A percentile compares a stretch with the other conserved stretches of the same genome.
phyloP scores from a whole-genome alignment of 1,140 invertebrate species.

The Danaus melanippus region DNA sequence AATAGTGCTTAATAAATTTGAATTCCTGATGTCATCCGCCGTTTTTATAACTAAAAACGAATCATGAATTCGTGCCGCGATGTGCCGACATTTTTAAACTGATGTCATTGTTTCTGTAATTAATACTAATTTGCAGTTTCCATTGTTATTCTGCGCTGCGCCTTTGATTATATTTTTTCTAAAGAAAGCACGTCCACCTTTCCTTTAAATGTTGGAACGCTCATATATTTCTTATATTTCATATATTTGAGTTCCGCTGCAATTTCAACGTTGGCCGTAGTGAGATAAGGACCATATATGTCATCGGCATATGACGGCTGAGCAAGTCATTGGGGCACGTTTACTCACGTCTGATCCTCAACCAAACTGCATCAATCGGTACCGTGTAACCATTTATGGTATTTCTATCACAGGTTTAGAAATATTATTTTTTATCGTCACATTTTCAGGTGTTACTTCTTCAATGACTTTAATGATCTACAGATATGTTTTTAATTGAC shows the following conservation, averaged over 20 bases:
- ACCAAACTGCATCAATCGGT: conserved; percentile 64
- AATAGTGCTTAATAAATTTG: no score
- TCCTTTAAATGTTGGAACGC: conserved; percentile 35
- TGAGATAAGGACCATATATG: no score
- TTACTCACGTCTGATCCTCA: conserved; percentile 64
- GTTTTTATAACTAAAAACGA: conserved; percentile 16
- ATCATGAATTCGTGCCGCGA: conserved; percentile 52
- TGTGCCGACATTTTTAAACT: conserved; percentile 41
- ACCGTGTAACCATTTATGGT: conserved; percentile 56
- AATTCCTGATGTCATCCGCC: no score
- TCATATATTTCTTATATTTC: background rate
- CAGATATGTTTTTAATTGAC: background rate
- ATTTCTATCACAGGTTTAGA: conserved; percentile 60
- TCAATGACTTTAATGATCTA: conserved; percentile 14
- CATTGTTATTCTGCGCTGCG: conserved; percentile 56
- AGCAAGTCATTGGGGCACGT: conserved; percentile 41
- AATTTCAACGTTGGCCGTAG: conserved; percentile 27
- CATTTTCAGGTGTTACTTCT: conserved; percentile 41
- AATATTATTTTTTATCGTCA: conserved; percentile 35
- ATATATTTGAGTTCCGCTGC: background rate
- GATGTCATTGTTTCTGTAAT: conserved; percentile 66
- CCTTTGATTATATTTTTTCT: conserved; percentile 61
- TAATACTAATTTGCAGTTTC: conserved; percentile 63
- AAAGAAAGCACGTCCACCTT: conserved; percentile 38
- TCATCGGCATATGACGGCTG: conserved; percentile 25